Percentiles rank a stretch among this genome's conserved stretches.
Evolutionary conservation across 2,797 vertebrate genomes (phyloP).

Genomic region (Gobio occitaniae): DNA sequence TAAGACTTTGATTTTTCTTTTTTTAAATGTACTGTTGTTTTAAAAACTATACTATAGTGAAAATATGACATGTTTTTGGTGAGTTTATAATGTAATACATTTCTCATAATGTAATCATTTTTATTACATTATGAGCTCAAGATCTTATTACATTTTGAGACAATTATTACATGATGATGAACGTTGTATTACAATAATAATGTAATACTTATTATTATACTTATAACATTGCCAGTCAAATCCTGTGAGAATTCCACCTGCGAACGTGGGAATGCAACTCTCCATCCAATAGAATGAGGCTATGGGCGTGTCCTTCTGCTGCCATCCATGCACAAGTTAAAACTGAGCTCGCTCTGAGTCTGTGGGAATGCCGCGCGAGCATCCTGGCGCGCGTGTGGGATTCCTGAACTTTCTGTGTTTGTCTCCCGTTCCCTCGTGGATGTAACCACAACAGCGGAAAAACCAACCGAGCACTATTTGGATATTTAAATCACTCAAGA

Average conservation of each 20-base stretch:
- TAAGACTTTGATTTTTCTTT: no score
- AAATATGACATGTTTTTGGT: no score
- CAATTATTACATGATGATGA: no score
- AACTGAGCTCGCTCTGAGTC: constrained; percentile 71
- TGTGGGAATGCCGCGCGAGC: constrained; percentile 65
- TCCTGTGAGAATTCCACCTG: constrained; percentile 16
- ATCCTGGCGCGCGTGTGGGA: constrained; percentile 39
- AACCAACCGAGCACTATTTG: neutral
- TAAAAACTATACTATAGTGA: no score
- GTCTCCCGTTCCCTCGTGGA: constrained; percentile 44
- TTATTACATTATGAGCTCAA: no score
- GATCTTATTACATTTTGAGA: no score
- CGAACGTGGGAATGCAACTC: constrained; percentile 2
- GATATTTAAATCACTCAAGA: constrained; percentile 26
- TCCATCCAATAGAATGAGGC: constrained; percentile 67
- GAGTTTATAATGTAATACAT: no score
- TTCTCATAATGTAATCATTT: no score
- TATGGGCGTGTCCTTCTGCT: constrained; percentile 69
- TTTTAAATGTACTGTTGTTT: no score
- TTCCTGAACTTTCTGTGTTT: constrained; percentile 47
- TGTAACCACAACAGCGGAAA: neutral
- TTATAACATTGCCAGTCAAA: neutral
- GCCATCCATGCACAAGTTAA: constrained; percentile 72
- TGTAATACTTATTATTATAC: no score
- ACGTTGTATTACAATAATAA: no score